Evolutionary conservation across 2,113 vertebrate species (phyloP), one percentile per base, ranked within the genome.

Genomic region (Carettochelys insculpta): DNA sequence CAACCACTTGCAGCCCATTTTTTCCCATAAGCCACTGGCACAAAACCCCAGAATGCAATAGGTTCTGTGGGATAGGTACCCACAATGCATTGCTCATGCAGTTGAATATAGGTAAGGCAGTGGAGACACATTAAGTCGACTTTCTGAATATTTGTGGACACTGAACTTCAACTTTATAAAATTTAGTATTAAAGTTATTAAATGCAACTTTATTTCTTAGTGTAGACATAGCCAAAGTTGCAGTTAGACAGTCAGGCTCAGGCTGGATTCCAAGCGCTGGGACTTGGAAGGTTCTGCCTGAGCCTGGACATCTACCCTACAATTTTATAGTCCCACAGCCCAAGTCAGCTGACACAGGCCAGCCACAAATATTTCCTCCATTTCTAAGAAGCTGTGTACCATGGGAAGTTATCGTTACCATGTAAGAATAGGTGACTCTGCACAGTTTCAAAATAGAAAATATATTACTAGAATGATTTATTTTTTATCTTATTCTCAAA

Each of bases 401-500:
- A 34, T 34, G 41, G 38, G 43, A 93, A 38, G 47, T 82, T 86
- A 78, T 50, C 38, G n/a, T 50, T 95, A 83, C 92, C 81, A 92
- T 13, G 4, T 25, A 89, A 87, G n/a, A n/a, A n/a, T 7, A 94
- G 71, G 79, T 81, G 50, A 92, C 85, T 94, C 92, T 94, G 86
- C 52, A 86, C 78, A 87, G 24, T 29, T 86, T 58, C 41, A 89
- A 93, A 87, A 80, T 45, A 41, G 83, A 68, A 83, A 56, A 20
- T 43, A 80, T 56, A 94, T 95, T 86, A 83, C 56, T 80, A 73
- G 73, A 86, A 95, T 89, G 50, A 92, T 88, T 95, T 94, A 92
- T 73, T 95, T 85, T 93, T 96, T 56, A 65, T n/a, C 90, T 95
- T 48, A 86, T 65, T 96, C 88, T 89, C 81, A 4, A 76, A 90